Conservation (phyloP, 2,113 vertebrate genomes). For the Parus major region DNA sequence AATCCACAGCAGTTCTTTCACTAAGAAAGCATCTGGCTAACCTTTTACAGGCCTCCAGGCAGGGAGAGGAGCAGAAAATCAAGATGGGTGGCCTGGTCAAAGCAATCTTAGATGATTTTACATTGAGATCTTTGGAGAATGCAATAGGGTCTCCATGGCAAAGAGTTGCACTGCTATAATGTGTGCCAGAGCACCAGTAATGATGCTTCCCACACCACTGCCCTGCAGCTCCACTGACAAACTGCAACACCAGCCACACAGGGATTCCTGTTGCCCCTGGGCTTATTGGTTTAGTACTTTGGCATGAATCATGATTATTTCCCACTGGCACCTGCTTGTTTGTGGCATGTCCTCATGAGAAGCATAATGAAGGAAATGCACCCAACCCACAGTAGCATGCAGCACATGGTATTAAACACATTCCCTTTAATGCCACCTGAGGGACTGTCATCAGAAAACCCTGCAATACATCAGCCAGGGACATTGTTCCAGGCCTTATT, state of each 20-base stretch:
- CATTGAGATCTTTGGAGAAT: neutral
- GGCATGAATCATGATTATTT: neutral
- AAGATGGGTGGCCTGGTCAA: neutral
- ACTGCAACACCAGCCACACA: neutral
- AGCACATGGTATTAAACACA: neutral
- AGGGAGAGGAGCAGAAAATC: neutral
- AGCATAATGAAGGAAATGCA: neutral
- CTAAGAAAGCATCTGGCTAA: neutral
- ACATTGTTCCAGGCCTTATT: neutral
- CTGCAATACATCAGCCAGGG: neutral
- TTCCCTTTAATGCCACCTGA: neutral
- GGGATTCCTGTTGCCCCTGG: neutral
- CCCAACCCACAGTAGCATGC: neutral
- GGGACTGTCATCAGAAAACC: neutral
- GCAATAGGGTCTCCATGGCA: neutral
- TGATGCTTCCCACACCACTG: neutral
- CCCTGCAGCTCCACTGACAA: neutral
- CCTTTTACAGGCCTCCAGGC: neutral
- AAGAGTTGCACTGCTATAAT: neutral
- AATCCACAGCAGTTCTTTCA: neutral
- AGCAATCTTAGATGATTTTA: neutral
- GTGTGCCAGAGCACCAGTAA: neutral
- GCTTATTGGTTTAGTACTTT: neutral
- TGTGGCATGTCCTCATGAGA: neutral
- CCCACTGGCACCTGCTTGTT: neutral